These are phyloP conservation scores for Pangasius mekongensis DNA, from an alignment of 2,797 vertebrate genomes.

Conservation along the genomic window DNA sequence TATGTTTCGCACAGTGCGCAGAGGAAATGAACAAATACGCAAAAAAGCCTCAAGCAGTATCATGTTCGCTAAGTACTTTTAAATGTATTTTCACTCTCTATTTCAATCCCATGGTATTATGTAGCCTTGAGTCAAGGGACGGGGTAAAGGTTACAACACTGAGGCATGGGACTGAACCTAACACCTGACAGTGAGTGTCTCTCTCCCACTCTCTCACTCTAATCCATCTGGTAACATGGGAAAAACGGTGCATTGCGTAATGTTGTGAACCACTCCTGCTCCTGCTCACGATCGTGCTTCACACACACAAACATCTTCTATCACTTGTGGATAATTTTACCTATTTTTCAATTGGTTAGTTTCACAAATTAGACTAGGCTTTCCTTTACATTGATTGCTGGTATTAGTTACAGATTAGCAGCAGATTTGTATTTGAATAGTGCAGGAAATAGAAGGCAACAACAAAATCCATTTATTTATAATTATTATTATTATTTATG, in stretches of 20 bases:
- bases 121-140: conserved; percentile 75
- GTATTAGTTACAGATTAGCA: not conserved
- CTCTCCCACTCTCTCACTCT: conserved; percentile 43
- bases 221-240: conserved; percentile 49
- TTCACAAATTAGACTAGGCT: not conserved
- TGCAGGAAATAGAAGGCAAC: not conserved
- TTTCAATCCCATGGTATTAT: conserved; percentile 75
- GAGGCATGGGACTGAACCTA: conserved; percentile 79
- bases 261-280: not conserved
- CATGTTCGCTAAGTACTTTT: conserved; percentile 73
- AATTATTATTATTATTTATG: not conserved
- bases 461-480: not conserved
- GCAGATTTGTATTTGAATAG: not conserved
- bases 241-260: conserved; percentile 30
- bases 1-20: conserved; percentile 58
- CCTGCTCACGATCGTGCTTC: not conserved
- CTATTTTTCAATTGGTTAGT: not conserved
- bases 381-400: not conserved
- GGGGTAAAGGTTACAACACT: conserved; percentile 80
- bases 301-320: not conserved
- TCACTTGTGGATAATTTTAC: not conserved
- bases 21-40: conserved; percentile 68
- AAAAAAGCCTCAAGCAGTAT: conserved; percentile 67
- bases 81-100: conserved; percentile 76
- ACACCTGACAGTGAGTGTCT: conserved; percentile 74